Conservation (phyloP, 1,140 invertebrate species). For the Anagrus nilaparvatae region DNA sequence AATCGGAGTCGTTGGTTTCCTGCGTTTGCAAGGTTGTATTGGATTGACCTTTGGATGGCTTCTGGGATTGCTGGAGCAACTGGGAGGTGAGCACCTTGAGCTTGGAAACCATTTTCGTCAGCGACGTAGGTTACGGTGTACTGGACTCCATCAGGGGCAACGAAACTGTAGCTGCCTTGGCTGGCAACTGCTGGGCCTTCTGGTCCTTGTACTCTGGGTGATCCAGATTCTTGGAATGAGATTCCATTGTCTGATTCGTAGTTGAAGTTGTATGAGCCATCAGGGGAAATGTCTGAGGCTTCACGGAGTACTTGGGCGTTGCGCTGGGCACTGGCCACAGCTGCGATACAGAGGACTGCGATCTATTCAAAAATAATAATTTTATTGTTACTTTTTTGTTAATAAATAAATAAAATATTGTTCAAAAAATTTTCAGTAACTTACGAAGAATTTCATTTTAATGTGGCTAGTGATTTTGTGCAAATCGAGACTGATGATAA, state of each 20-base stretch:
- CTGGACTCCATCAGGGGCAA: conserved; percentile 44
- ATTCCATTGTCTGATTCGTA: conserved; percentile 58
- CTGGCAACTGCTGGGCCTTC: conserved; percentile 38
- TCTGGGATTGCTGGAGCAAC: conserved; percentile 39
- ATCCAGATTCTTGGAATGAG: conserved; percentile 43
- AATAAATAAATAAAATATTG: no score
- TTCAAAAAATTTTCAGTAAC: no score
- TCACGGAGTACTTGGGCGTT: conserved; percentile 38
- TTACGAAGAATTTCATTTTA: no score
- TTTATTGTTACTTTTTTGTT: no score
- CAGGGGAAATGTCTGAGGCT: conserved; percentile 28
- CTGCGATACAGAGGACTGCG: conserved; percentile 22
- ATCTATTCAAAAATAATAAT: no score
- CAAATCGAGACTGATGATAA: no score
- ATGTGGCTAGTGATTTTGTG: no score
- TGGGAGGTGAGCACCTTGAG: conserved; percentile 45
- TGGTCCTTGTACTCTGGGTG: conserved; percentile 38
- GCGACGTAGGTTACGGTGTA: conserved; percentile 44
- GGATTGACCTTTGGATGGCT: conserved; percentile 37
- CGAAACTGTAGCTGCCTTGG: conserved; percentile 45
- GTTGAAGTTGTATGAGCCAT: conserved; percentile 35
- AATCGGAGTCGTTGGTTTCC: no score
- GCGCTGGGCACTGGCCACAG: conserved; percentile 21
- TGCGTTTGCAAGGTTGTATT: conserved; percentile 34
- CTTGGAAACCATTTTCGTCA: conserved; percentile 48